A percentile compares a stretch with the other conserved stretches of the same genome.
Conservation (phyloP, 2,113 vertebrate genomes). For the Crotalus tigris region DNA sequence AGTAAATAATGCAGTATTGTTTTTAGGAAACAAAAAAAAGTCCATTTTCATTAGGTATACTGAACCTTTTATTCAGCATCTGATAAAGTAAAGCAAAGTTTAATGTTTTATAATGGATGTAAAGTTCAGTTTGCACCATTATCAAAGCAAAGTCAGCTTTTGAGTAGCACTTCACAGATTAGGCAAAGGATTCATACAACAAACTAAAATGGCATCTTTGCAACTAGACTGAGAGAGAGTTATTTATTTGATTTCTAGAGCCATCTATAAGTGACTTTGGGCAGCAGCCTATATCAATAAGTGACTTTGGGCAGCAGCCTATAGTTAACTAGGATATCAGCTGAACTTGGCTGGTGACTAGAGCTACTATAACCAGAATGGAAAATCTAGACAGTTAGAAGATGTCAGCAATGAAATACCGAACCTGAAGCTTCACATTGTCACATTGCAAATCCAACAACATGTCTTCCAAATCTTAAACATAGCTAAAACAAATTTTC, state of each 20-base stretch:
- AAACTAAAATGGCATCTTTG: neutral
- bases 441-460: neutral
- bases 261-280: neutral
- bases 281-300: neutral
- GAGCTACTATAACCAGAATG: neutral
- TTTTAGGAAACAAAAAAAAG: neutral
- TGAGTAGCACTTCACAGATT: neutral
- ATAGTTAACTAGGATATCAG: neutral
- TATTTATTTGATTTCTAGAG: neutral
- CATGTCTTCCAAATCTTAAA: neutral
- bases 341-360: neutral
- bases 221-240: neutral
- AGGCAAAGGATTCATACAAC: neutral
- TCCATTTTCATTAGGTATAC: neutral
- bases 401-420: neutral
- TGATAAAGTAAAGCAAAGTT: neutral
- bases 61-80: neutral
- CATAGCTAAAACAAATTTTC: neutral
- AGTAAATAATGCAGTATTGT: neutral
- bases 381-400: neutral
- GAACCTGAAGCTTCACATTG: neutral
- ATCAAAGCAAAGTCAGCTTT: neutral
- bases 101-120: neutral
- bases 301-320: neutral
- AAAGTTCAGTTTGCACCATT: neutral